phyloP scores from a whole-genome alignment of 2,113 vertebrate species.

The Oncorhynchus keta region DNA sequence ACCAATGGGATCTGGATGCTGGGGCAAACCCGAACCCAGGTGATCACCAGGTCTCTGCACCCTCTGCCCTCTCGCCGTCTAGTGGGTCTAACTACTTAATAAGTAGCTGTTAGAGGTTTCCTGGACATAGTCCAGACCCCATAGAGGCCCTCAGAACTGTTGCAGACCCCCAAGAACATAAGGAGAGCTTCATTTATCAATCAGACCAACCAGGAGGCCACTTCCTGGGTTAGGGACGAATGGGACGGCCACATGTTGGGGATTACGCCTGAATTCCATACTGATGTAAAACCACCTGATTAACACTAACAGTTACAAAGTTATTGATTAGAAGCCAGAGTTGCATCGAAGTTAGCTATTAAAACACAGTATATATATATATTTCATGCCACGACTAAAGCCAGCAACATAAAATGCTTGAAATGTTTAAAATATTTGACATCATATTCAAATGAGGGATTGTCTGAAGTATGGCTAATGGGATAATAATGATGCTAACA shows the following conservation, averaged over 20 bases:
- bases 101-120: constrained; percentile 94
- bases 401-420: too few relatives aligned
- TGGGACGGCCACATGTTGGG: constrained; percentile 68
- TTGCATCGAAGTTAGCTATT: constrained; percentile 7
- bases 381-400: too few relatives aligned
- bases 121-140: constrained; percentile 94
- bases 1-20: constrained; percentile 48
- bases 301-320: constrained; percentile 41
- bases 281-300: constrained; percentile 43
- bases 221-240: constrained; percentile 63
- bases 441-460: constrained; percentile 44
- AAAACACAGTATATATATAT: too few relatives aligned
- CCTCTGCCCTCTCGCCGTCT: constrained; percentile 54
- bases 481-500: constrained; percentile 49
- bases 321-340: constrained; percentile 54
- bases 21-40: constrained; percentile 62
- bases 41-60: constrained; percentile 78
- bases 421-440: not conserved
- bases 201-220: constrained; percentile 73
- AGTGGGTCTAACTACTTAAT: constrained; percentile 94
- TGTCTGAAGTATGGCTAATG: constrained; percentile 37
- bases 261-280: constrained; percentile 61
- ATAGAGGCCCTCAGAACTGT: constrained; percentile 75
- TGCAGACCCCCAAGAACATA: constrained; percentile 72
- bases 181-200: constrained; percentile 82